These are phyloP conservation scores for Gryllus bimaculatus DNA, from an alignment of 1,140 invertebrate genomes.

Conservation along the genomic window DNA sequence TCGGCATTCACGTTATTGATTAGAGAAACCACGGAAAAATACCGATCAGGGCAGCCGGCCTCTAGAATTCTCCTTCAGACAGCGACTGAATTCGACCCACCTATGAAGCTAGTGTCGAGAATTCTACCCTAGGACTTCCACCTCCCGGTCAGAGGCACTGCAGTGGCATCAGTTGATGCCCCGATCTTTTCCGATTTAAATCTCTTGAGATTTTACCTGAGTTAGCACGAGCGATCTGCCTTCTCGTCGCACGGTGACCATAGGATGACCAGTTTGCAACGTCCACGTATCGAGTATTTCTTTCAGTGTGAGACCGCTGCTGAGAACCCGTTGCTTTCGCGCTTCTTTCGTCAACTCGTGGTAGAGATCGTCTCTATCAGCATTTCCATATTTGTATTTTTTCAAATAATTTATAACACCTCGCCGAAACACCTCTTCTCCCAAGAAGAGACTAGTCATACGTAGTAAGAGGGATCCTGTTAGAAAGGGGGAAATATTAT, in stretches of 20 bases:
- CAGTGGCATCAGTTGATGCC: too few relatives aligned
- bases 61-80: too few relatives aligned
- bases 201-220: background rate
- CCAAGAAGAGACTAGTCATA: conserved; percentile 83
- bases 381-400: conserved; percentile 53
- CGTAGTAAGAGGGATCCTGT: conserved; percentile 54
- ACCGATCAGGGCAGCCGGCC: too few relatives aligned
- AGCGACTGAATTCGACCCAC: too few relatives aligned
- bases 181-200: too few relatives aligned
- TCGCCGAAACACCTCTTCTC: conserved; percentile 54
- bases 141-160: too few relatives aligned
- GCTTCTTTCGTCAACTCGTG: conserved; percentile 53
- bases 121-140: too few relatives aligned
- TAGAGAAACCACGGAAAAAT: too few relatives aligned
- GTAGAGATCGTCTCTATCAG: conserved; percentile 79
- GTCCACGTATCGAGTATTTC: conserved; percentile 54
- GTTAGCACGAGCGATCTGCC: background rate
- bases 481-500: background rate
- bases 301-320: conserved; percentile 42
- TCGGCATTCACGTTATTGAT: too few relatives aligned
- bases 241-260: conserved; percentile 43
- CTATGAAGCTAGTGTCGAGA: too few relatives aligned
- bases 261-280: conserved; percentile 54
- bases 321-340: conserved; percentile 38
- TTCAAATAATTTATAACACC: conserved; percentile 59